Evolutionary conservation across 2,888 invertebrate genomes (phyloP), one percentile per base, ranked within the genome.

Genomic region (Agriopis aurantiaria): DNA sequence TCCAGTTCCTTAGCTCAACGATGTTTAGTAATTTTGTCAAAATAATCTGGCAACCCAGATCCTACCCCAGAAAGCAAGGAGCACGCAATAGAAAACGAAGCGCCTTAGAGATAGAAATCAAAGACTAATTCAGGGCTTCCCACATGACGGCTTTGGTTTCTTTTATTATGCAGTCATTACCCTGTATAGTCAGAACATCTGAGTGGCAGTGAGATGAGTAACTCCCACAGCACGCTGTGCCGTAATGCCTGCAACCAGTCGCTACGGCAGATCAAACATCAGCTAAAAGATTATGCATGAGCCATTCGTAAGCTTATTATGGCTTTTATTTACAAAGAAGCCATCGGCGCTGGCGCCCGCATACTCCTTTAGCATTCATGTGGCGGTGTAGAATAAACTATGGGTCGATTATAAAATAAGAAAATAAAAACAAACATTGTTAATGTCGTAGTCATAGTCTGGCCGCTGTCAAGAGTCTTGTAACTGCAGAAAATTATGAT

Each of bases 261-360:
- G 82, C 84, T 83, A 85, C 80, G 84, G 84, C 81, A 82, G 82
- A 84, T 81, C 79, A 77, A 79, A 78, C 75, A 78, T 64, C 68
- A 33, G 40, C 45, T 71, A 70, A 80, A 75, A 75, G 72, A 78
- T 77, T 74, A 84, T 79, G 78, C 77, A 85, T 85, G 80, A 82
- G 78, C 78, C 71, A 83, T 82, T 80, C 76, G 78, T 79, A 80
- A 80, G 79, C 80, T 80, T 69, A 73, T 69, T 72, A 78, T 69
- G 74, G 71, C 68, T 75, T 79, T 78, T 81, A 81, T 81, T 78
- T 78, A 78, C 74, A 70, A 79, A 79, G 79, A 82, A 82, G 76
- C 75, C 0, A 23, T 23, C 17, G 17, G 17, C 52, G 70, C 53
- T 23, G 65, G 64, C 58, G 64, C 65, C 67, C 68, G 58, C 69